Conservation (phyloP, 2,888 invertebrate species). For the Emmelina monodactyla region DNA sequence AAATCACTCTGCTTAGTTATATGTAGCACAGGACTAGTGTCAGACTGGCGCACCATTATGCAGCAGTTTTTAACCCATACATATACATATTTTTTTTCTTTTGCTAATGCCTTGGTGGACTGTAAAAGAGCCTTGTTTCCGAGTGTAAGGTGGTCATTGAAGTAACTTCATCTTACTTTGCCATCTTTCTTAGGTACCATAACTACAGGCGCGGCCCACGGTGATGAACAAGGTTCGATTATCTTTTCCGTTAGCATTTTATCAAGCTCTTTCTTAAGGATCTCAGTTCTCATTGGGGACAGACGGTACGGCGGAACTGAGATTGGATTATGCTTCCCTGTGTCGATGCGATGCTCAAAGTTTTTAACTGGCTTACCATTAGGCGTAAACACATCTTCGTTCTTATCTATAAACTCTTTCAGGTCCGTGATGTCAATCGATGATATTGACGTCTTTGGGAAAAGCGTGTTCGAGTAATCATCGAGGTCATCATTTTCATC, state of each 20-base stretch:
- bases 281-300: not conserved
- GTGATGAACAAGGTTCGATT: not conserved
- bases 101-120: no score
- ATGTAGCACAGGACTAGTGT: no score
- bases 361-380: not conserved
- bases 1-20: no score
- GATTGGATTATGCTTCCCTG: not conserved
- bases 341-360: not conserved
- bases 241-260: not conserved
- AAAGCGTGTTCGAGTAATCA: not conserved
- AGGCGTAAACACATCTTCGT: not conserved
- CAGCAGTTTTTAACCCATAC: no score
- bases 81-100: no score
- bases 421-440: not conserved
- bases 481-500: not conserved
- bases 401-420: not conserved
- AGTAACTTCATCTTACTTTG: not conserved
- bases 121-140: no score
- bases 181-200: slow-evolving; percentile 1
- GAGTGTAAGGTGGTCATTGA: no score
- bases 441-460: not conserved
- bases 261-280: not conserved
- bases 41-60: no score
- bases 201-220: not conserved
- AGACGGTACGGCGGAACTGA: not conserved